Percentiles rank a stretch among this genome's conserved stretches.
phyloP scores from a whole-genome alignment of 2,888 invertebrate species.

The Amiota minor region DNA sequence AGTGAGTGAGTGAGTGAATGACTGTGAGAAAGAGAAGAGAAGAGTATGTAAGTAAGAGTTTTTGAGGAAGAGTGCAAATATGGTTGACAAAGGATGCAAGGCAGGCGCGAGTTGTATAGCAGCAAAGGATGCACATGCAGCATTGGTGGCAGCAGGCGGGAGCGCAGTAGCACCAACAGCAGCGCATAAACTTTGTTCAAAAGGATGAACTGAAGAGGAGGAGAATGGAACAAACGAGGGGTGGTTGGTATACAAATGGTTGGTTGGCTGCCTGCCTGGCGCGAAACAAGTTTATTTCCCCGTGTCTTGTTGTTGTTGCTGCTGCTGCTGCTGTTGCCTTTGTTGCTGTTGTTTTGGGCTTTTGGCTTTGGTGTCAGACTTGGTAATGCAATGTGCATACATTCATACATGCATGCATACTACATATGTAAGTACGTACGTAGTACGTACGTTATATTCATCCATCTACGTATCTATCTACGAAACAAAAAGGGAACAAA shows the following conservation, averaged over 20 bases:
- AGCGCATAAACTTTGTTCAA: not conserved
- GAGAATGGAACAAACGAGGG: not conserved
- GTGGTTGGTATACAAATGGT: not conserved
- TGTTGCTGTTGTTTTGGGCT: conserved; percentile 10
- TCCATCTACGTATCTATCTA: not conserved
- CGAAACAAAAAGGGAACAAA: too few relatives aligned
- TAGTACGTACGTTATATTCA: too few relatives aligned
- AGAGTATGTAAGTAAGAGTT: not conserved
- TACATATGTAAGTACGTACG: not conserved
- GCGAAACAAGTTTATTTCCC: conserved; percentile 30
- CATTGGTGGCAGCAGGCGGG: not conserved
- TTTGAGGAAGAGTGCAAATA: too few relatives aligned
- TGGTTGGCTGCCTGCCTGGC: conserved; percentile 16
- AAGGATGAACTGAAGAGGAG: not conserved
- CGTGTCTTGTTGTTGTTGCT: not conserved
- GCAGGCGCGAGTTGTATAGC: not conserved
- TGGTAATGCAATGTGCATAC: conserved; percentile 20
- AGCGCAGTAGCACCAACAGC: not conserved
- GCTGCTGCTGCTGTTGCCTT: not conserved
- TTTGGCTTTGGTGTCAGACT: conserved; percentile 31
- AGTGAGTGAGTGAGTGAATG: not conserved
- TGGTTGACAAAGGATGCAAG: too few relatives aligned
- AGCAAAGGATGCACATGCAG: not conserved
- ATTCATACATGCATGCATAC: not conserved
- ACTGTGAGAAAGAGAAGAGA: too few relatives aligned